Conservation (phyloP, 2,888 invertebrate genomes). For the Epinotia ramella region DNA sequence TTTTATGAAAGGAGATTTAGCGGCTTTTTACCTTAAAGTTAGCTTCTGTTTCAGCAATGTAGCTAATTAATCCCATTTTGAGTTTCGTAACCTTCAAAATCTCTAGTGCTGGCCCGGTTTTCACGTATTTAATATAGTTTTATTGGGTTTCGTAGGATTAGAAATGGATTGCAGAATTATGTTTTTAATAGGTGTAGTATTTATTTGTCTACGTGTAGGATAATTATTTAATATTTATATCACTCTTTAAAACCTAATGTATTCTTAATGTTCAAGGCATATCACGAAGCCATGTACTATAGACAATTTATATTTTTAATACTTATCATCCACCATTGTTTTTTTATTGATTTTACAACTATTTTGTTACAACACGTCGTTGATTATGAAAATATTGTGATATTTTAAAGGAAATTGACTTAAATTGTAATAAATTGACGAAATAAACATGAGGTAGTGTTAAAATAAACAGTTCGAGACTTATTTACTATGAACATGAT, state of each 20-base stretch:
- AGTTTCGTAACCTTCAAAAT: too few species aligned
- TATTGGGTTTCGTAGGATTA: background rate
- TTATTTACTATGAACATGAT: conserved; percentile 30
- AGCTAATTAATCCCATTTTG: too few species aligned
- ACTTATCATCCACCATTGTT: conserved; percentile 14
- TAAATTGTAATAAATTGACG: conserved; percentile 1
- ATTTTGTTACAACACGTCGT: conserved; percentile 27
- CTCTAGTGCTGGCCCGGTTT: too few species aligned
- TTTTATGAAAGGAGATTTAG: too few species aligned
- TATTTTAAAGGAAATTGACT: conserved; percentile 22
- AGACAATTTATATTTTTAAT: conserved; percentile 25
- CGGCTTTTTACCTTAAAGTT: too few species aligned
- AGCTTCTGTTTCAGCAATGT: too few species aligned
- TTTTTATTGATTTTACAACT: conserved; percentile 29
- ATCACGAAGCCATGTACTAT: conserved; percentile 40
- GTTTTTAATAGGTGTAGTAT: conserved; percentile 5
- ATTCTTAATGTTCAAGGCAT: conserved; percentile 35
- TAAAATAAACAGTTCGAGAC: background rate
- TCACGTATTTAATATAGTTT: background rate
- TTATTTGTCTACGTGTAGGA: conserved; percentile 26
- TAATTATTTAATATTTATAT: conserved; percentile 35
- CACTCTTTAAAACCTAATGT: conserved; percentile 41
- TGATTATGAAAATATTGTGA: conserved; percentile 40
- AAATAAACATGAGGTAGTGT: conserved; percentile 13
- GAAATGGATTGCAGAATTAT: background rate